Evolutionary conservation across 1,140 invertebrate genomes (phyloP), one percentile per base, ranked within the genome.

Genomic region (Listronotus bonariensis): DNA sequence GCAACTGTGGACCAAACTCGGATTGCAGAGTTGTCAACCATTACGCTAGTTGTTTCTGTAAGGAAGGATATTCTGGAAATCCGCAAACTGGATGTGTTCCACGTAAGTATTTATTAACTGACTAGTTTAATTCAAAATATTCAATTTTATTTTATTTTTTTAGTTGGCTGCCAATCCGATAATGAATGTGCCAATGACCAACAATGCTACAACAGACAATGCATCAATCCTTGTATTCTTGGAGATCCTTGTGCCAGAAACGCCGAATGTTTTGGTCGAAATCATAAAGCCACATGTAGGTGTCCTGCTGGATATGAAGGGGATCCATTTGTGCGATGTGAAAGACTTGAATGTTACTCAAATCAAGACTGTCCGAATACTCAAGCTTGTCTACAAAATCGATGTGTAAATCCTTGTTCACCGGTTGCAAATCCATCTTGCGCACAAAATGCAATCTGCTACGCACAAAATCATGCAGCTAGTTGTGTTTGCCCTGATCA

Each of bases 201-300:
- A 69, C 88, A 89, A 55, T 96, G 93, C 68, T 87, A 91, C 71
- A 92, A 93, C 70, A 86, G 86, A 0, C 89, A 91, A 71, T 93
- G 91, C 67, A 79, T 92, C 6, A 91, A 86, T 77, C 90, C 90
- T 17, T 94, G 92, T 70, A 79, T 92, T 1, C 71, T 93, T 5
- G 85, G 86, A 59, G 88, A 91, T 75, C 88, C 89, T 0, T 95
- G 93, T 73, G 88, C 90, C 0, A 82, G 88, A 31, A 92, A 90
- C 69, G 92, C 92, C 0, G 87, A 92, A 76, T 95, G 93, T 72
- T 90, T 85, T 58, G 91, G 90, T 5, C 83, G 86, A 18, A 86
- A 88, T 70, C 91, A 94, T 76, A 83, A 87, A 52, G 85, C 90
- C 0, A 83, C 86, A 17, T 95, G 92, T 71, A 85, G 85, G 72